Percentiles rank a stretch among this genome's conserved stretches.
phyloP scores from a whole-genome alignment of 2,113 vertebrate species.

The Malurus alboscapulatus region DNA sequence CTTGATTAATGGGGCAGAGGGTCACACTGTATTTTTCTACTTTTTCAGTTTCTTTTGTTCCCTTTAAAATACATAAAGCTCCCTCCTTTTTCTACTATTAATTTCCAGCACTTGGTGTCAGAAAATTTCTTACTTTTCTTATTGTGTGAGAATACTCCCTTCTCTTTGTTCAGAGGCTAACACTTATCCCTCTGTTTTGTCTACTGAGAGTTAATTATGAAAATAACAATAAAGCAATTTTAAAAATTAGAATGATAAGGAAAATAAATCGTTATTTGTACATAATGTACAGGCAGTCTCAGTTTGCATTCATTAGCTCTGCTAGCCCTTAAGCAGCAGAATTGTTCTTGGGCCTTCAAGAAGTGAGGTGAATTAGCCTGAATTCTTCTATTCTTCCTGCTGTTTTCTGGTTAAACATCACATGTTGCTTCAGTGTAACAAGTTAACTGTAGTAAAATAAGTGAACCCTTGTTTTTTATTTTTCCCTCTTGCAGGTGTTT shows the following conservation, averaged over 20 bases:
- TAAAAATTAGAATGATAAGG: not conserved
- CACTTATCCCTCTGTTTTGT: not conserved
- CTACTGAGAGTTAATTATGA: not conserved
- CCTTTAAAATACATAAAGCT: not conserved
- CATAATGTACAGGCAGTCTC: not conserved
- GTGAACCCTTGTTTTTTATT: not conserved
- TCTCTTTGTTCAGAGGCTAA: not conserved
- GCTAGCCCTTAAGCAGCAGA: not conserved
- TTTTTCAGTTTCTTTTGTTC: not conserved
- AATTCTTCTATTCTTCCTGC: not conserved
- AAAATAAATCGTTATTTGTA: not conserved
- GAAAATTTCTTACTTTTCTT: not conserved
- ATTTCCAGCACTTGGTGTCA: not conserved
- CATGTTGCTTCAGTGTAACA: not conserved
- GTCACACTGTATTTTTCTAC: not conserved
- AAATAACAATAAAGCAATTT: not conserved
- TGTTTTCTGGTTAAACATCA: not conserved
- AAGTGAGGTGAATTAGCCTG: not conserved
- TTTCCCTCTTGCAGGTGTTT: conserved; percentile 62
- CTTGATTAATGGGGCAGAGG: not conserved
- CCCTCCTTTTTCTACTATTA: not conserved
- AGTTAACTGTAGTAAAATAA: not conserved
- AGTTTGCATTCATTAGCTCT: not conserved
- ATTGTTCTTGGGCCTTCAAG: not conserved
- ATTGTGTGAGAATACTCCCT: not conserved